Evolutionary conservation across 2,888 invertebrate species (phyloP).

Genomic region (Meganola albula): DNA sequence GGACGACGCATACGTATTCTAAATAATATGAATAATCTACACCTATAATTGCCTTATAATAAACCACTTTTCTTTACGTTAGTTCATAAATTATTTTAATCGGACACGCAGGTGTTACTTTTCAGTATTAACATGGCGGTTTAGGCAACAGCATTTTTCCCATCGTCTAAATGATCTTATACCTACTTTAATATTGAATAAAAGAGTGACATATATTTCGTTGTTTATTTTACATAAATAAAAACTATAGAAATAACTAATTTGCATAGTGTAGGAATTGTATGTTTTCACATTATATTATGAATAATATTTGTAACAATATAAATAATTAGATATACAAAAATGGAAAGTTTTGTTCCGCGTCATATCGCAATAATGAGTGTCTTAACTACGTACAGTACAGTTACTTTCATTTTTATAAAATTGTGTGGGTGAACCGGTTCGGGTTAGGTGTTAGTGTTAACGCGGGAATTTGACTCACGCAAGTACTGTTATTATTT

Average conservation of each 20-base stretch:
- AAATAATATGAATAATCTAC: too few relatives aligned
- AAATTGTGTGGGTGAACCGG: constrained; percentile 12
- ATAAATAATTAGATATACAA: constrained; percentile 1
- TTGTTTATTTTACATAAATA: constrained; percentile 15
- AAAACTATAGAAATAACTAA: too few relatives aligned
- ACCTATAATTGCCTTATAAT: too few relatives aligned
- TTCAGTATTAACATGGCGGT: too few relatives aligned
- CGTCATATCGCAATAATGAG: constrained; percentile 9
- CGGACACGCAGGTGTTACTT: too few relatives aligned
- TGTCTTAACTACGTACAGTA: constrained; percentile 8
- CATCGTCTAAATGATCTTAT: constrained; percentile 27
- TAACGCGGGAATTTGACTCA: constrained; percentile 18
- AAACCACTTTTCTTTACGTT: too few relatives aligned
- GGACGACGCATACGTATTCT: too few relatives aligned
- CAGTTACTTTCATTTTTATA: constrained; percentile 24
- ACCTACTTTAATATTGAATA: constrained; percentile 19
- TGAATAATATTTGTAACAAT: constrained; percentile 5
- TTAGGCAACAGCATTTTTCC: too few relatives aligned
- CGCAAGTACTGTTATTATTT: constrained; percentile 5
- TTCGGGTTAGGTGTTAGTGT: too few relatives aligned
- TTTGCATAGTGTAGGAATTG: too few relatives aligned
- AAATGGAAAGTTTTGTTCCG: too few relatives aligned
- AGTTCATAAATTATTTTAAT: too few relatives aligned
- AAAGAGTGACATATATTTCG: constrained; percentile 16
- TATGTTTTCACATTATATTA: constrained; percentile 17